Evolutionary conservation across 2,888 invertebrate species (phyloP).

Genomic region (Chouioia cunea): DNA sequence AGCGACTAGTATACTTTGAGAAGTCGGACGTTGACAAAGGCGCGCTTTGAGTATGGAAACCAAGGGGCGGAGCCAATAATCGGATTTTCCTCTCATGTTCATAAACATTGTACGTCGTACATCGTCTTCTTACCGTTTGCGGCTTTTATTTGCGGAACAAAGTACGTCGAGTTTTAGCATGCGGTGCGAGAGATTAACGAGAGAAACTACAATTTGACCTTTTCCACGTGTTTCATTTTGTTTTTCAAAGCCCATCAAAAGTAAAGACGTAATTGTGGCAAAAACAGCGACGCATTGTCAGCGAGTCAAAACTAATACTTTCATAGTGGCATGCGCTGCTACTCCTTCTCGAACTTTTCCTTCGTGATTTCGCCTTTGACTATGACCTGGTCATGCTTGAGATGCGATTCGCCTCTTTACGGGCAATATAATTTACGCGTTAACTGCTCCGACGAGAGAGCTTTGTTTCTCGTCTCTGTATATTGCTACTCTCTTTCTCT

Average conservation of each 20-base stretch:
- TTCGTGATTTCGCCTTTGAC: constrained; percentile 23
- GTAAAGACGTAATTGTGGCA: constrained; percentile 7
- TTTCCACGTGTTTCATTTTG: no score
- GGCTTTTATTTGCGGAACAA: no score
- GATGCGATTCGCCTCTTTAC: constrained; percentile 12
- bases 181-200: no score
- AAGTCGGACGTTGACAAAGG: constrained; percentile 37
- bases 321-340: neutral
- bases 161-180: no score
- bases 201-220: no score
- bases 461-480: constrained; percentile 17
- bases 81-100: constrained; percentile 28
- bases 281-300: no score
- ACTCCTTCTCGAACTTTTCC: constrained; percentile 14
- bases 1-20: neutral
- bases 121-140: constrained; percentile 12
- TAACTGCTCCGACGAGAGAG: constrained; percentile 37
- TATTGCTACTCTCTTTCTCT: neutral
- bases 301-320: no score
- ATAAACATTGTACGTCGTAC: neutral
- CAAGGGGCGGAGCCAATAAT: constrained; percentile 38
- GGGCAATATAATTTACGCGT: constrained; percentile 39
- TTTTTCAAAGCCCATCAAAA: no score
- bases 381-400: neutral
- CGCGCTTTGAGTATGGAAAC: constrained; percentile 38